These are phyloP conservation scores for Emesis russula DNA, from an alignment of 2,888 invertebrate genomes.

Conservation along the genomic window DNA sequence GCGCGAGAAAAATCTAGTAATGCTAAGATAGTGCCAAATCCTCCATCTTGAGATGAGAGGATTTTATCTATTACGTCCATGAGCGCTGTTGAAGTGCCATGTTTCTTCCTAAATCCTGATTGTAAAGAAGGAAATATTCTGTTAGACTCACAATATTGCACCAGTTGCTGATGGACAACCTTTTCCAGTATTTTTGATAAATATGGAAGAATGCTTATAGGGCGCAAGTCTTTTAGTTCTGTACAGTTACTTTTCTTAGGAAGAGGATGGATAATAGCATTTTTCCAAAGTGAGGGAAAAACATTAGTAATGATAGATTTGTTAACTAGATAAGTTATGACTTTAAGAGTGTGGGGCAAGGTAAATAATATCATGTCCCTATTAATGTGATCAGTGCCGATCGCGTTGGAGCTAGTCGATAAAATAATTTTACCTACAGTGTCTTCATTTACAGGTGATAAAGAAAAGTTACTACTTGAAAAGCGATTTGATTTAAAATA, in stretches of 20 bases:
- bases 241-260: not conserved
- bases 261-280: not conserved
- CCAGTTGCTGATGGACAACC: not conserved
- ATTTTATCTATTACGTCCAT: constrained; percentile 3
- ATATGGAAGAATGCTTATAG: constrained; percentile 1
- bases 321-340: constrained; percentile 14
- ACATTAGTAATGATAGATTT: not conserved
- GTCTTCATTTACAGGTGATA: not conserved
- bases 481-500: not conserved
- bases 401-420: not conserved
- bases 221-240: not conserved
- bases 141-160: not conserved
- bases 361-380: constrained; percentile 25
- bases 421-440: not conserved
- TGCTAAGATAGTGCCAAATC: not conserved
- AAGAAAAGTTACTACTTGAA: not conserved
- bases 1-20: not conserved
- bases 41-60: not conserved
- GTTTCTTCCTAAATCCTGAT: constrained; percentile 8
- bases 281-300: constrained; percentile 23
- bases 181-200: not conserved
- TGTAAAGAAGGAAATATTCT: not conserved
- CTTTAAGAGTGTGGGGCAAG: constrained; percentile 1
- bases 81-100: not conserved
- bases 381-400: constrained; percentile 17